Evolutionary conservation across 2,797 vertebrate genomes (phyloP), one percentile per base, ranked within the genome.

Genomic region (Antennarius maculatus): DNA sequence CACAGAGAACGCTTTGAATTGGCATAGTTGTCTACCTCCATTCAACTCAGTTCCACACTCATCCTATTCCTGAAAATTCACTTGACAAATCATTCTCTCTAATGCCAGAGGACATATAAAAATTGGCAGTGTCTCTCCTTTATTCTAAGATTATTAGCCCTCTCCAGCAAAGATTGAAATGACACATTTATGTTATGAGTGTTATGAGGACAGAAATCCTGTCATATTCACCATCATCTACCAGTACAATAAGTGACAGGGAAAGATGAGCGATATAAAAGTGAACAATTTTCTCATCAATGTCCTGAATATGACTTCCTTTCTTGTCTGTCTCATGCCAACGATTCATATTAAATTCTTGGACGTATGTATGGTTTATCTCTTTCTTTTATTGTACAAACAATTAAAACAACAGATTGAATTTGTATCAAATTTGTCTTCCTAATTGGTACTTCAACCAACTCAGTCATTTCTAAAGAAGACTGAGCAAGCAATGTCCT

Each of bases 51-150:
- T 74, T 67, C 67, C 59, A 61, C 54, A 68, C 60, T 51, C 16
- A 48, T 66, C 60, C 10, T 39, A 39, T 39, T 9, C 37, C 37
- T 9, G 37, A 3, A 39, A 9, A 3, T 56, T 52, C 18, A 65
- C 23, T n/a, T 31, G 71, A 66, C 58, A 77, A 79, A 82, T 79
- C 60, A 76, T 61, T 49, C 54, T 78, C 64, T 74, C 78, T 72
- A 79, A 15, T 48, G 65, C n/a, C 52, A 61, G 37, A 58, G 45
- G 78, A 77, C 60, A 54, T 15, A 58, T 13, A 56, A 48, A 3
- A 58, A 52, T 47, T 63, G 51, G 39, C 4, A 58, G 28, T 31
- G 23, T 39, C 13, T 48, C 42, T 18, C 1, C 16, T 5, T 39
- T 48, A 66, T 34, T 34, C 31, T 34, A 34, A 2, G 31, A 34